Base-by-base conservation (phyloP, 2,888 invertebrate species). In the Stenolophus ochropezus region DNA sequence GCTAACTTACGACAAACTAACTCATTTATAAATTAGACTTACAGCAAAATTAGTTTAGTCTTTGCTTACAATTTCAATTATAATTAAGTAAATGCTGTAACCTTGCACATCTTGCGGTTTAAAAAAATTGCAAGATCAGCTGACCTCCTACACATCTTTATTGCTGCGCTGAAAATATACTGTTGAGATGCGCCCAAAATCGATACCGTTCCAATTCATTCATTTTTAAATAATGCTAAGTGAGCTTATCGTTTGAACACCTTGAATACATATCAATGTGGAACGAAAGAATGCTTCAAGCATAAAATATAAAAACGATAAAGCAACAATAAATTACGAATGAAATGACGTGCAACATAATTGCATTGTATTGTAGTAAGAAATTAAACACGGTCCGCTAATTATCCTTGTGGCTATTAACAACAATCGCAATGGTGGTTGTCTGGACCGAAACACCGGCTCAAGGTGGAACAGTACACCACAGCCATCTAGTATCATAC, bases 111-210 rank as follows among this genome's bases (percentile, higher is more conserved):
- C 33, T 33, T 4, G 33, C 33, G 8, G 33, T 33, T 33, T 33
- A 8, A 33, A 33, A 14, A 49, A 49, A 49, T n/a, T 49, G 49
- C 16, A 51, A 51, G 2, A 51, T 51, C 51, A 51, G 16, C 51
- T 51, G 16, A 51, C 16, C 51, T n/a, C 51, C 58, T n/a, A 23
- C 58, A 20, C 21, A 21, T 23, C 5, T 25, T 2, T 58, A 58
- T 58, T 23, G 58, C 58, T 58, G 23, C n/a, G 23, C 58, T 58
- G 21, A 58, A 58, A 58, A 58, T 58, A 58, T 23, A 58, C 18
- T 11, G 8, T 42, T 42, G 33, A 8, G 33, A 42, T 6, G 1
- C 6, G 33, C 33, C 33, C 33, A 11, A 42, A 42, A 42, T 42
- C 33, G 11, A 42, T 42, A 42, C 33, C 33, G 33, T 42, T 42